Evolutionary conservation across 2,888 invertebrate genomes (phyloP).

Genomic region (Euclidia mi): DNA sequence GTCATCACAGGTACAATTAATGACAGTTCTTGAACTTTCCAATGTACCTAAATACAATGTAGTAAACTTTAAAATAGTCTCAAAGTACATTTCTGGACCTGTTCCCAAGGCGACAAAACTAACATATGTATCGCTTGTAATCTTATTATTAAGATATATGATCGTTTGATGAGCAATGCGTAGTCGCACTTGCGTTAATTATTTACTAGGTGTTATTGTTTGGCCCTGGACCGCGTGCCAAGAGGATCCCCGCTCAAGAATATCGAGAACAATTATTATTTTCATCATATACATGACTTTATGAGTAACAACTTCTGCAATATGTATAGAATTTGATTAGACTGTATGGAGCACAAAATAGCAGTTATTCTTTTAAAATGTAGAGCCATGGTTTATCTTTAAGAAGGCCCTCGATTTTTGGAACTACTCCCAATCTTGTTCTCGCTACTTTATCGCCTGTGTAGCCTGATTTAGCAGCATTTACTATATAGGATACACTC

Average conservation of each 20-base stretch:
- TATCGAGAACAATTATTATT: not conserved
- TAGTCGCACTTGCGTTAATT: conserved; percentile 29
- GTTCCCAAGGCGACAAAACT: conserved; percentile 8
- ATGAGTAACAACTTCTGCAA: no score
- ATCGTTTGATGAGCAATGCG: conserved; percentile 30
- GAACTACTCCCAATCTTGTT: no score
- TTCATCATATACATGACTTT: no score
- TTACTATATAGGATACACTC: no score
- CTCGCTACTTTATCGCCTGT: no score
- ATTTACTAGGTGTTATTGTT: conserved; percentile 24
- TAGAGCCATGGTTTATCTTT: no score
- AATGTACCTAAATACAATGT: not conserved
- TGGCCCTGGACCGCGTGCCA: conserved; percentile 25
- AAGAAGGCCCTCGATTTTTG: no score
- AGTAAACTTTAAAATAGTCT: not conserved
- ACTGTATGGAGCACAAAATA: no score
- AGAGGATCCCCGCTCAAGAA: conserved; percentile 14
- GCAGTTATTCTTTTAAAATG: no score
- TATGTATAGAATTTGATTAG: no score
- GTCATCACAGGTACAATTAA: no score
- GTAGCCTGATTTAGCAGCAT: no score
- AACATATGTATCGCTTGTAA: conserved; percentile 9
- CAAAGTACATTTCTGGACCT: conserved; percentile 5
- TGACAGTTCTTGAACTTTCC: not conserved
- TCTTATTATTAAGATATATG: conserved; percentile 29